Base-by-base conservation (phyloP, 1,140 invertebrate genomes). In the Drosophila lowei region DNA sequence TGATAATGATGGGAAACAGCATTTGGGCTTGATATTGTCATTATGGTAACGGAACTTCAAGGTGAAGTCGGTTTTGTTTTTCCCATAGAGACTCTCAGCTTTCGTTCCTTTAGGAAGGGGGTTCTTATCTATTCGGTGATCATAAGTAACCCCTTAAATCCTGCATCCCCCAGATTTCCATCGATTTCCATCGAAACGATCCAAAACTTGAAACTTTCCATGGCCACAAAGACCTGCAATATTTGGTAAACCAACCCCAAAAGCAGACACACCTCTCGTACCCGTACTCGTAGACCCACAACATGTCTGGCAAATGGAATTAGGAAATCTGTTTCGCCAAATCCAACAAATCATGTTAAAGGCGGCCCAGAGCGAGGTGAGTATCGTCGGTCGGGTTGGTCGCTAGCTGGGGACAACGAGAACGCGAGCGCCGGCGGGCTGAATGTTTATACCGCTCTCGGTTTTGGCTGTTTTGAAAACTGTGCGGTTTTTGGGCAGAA, bases 321-420 rank as follows among this genome's bases (percentile, higher is more conserved):
- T 90, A 90, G 86, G 80, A 86, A 90, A 86, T 90, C 86, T 83
- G 76, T 63, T 68, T 68, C 49, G 74, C 57, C 78, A 90, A 90
- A 90, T 90, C 76, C 78, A 77, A 86, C 81, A 90, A 90, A 86
- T 90, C 86, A 90, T 90, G 79, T 90, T 90, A 90, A 86, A 83
- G 80, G 71, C 75, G 64, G 66, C 84, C 83, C 71, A 76, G 48
- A 42, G 52, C 52, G 16, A 42, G 8, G 60, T 57, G 48, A 16
- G 71, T 66, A 48, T 44, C 64, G 34, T 47, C 57, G 64, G 23
- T 23, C 23, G 2, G 61, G 34, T 42, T 5, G 23, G 23, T 25
- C 23, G 4, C 18, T 18, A 18, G 18, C 18, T 18, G 18, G 18
- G 18, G 18, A 18, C 18, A 18, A 18, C 18, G 18, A 8, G 34